Base-by-base conservation (phyloP, 2,888 invertebrate genomes). In the Falcaria lacertinaria region DNA sequence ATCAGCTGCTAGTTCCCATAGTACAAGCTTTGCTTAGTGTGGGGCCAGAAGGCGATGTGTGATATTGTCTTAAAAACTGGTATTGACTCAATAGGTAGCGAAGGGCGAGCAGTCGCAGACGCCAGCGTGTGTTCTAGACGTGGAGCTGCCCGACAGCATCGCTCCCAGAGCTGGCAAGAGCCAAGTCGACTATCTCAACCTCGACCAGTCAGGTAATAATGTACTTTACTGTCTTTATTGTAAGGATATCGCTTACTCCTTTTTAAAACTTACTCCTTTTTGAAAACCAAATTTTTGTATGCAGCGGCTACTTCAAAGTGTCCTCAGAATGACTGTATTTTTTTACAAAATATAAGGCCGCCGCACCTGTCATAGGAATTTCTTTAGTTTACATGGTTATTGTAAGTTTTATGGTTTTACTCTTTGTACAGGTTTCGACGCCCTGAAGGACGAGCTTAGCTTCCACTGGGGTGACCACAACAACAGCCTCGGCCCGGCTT, bases 391-490 rank as follows among this genome's bases (percentile, higher is more conserved):
- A n/a, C n/a, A n/a, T n/a, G n/a, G n/a, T 22, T 22, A 22, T 22
- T 22, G 22, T 22, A 22, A 22, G 7, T 7, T 22, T 22, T 7
- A 22, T 11, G 19, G 35, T 33, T 19, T 13, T 33, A n/a, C 28
- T 5, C 15, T 15, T n/a, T 40, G 34, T 39, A 78, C 89, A 75
- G 95, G 95, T 53, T 94, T 94, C 77, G 92, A 92, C 57, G 90
- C 91, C 0, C 64, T 92, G 47, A 94, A 94, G 61, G 95, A 94
- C 57, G 94, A 94, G 80, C 80, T 94, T 50, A 93, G 93, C 58
- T 92, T 94, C 66, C 93, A 94, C 52, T 90, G 94, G 85, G 93
- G 84, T 52, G 92, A 94, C 33, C 94, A 95, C 55, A 90, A 94
- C 69, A 90, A 92, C 72, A 83, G 79, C 59, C 83, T 94, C 48